A percentile compares a stretch with the other conserved stretches of the same genome.
phyloP scores from a whole-genome alignment of 2,113 vertebrate species.

The Lophochroa leadbeateri region DNA sequence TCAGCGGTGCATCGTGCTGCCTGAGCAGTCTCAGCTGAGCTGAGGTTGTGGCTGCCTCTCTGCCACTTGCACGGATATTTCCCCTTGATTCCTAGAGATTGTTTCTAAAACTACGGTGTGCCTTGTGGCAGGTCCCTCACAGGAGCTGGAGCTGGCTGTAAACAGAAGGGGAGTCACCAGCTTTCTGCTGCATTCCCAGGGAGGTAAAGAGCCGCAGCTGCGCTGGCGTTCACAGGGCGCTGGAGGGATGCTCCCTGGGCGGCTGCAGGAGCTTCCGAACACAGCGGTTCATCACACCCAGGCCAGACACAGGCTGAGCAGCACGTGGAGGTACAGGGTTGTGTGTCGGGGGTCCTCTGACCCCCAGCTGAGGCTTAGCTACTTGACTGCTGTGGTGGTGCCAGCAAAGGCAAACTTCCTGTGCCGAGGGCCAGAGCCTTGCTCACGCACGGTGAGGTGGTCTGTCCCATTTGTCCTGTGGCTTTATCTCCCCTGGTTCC shows the following conservation, averaged over 20 bases:
- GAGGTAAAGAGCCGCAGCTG: neutral
- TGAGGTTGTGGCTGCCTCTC: neutral
- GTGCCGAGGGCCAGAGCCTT: neutral
- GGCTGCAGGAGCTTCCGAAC: neutral
- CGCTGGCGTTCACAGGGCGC: accelerated
- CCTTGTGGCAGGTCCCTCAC: neutral
- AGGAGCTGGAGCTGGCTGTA: slow-evolving; percentile 4
- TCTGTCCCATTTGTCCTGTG: neutral
- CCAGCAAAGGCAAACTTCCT: neutral
- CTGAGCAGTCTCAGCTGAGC: neutral
- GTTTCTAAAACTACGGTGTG: neutral
- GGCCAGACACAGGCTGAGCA: neutral
- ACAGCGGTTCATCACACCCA: neutral
- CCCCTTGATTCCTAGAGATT: neutral
- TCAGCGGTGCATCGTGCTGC: accelerated
- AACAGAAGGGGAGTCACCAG: neutral
- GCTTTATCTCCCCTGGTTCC: neutral
- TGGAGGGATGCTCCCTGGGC: neutral
- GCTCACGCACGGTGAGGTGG: neutral
- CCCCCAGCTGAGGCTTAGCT: neutral
- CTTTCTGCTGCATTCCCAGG: neutral
- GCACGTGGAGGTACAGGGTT: neutral
- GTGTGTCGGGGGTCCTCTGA: neutral
- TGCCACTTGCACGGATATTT: neutral
- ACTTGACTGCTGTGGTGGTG: neutral